Percentiles rank a stretch among this genome's conserved stretches.
Conservation (phyloP, 2,113 vertebrate species). For the Hypocryptadius cinnamomeus region DNA sequence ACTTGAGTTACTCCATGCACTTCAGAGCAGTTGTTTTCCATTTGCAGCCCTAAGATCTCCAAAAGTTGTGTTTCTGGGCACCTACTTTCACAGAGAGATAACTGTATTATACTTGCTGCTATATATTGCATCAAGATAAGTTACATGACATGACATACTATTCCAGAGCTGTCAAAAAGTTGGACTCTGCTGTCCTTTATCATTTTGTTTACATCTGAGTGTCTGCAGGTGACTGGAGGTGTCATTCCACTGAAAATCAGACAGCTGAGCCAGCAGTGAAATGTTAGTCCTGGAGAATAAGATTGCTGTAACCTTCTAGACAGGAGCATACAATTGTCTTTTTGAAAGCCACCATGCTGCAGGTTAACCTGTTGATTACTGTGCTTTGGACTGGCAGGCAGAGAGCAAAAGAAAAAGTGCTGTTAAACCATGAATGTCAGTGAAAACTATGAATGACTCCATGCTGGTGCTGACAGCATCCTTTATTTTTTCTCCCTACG, state of each 20-base stretch:
- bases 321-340: not conserved
- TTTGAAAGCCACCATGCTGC: not conserved
- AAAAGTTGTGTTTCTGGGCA: not conserved
- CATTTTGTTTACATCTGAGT: not conserved
- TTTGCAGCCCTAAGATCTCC: not conserved
- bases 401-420: not conserved
- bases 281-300: not conserved
- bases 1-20: not conserved
- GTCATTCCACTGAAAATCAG: not conserved
- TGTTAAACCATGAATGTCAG: not conserved
- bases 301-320: not conserved
- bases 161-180: not conserved
- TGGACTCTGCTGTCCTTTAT: not conserved
- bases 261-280: not conserved
- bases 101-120: not conserved
- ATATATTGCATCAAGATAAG: not conserved
- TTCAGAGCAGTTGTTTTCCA: not conserved
- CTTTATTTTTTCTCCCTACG: not conserved
- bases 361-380: constrained; percentile 8
- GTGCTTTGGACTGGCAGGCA: not conserved
- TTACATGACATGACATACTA: not conserved
- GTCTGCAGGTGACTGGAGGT: not conserved
- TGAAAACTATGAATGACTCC: not conserved
- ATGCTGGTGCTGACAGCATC: not conserved
- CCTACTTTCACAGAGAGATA: not conserved